phyloP scores from a whole-genome alignment of 2,888 invertebrate species.

The Lasioglossum malachurum region DNA sequence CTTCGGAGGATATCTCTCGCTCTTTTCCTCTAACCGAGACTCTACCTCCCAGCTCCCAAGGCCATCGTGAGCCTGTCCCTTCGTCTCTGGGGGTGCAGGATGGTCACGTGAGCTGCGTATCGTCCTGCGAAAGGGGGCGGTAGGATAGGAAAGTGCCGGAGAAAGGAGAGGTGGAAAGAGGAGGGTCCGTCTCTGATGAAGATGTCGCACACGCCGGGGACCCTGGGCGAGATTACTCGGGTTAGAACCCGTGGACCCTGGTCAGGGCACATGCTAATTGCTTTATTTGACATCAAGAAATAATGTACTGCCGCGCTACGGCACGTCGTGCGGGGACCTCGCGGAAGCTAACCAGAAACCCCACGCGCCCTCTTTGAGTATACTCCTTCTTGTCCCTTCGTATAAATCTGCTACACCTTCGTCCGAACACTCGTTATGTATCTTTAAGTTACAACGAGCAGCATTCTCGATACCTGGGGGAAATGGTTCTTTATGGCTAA shows the following conservation, averaged over 20 bases:
- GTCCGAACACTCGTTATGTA: slow-evolving; percentile 43
- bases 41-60: not conserved
- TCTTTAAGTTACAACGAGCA: slow-evolving; percentile 34
- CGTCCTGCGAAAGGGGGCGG: slow-evolving; percentile 60
- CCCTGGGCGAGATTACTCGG: slow-evolving; percentile 81
- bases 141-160: slow-evolving; percentile 65
- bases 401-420: slow-evolving; percentile 58
- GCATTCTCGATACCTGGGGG: slow-evolving; percentile 22
- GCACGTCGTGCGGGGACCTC: slow-evolving; percentile 65
- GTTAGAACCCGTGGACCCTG: slow-evolving; percentile 80
- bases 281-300: slow-evolving; percentile 85
- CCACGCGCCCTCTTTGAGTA: slow-evolving; percentile 48
- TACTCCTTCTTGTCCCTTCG: slow-evolving; percentile 45
- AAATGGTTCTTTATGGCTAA: not conserved
- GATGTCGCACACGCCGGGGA: slow-evolving; percentile 85
- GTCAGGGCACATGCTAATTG: slow-evolving; percentile 85
- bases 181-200: slow-evolving; percentile 82
- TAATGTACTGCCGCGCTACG: slow-evolving; percentile 80
- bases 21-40: slow-evolving; percentile 29
- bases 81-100: slow-evolving; percentile 74
- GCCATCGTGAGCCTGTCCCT: slow-evolving; percentile 48
- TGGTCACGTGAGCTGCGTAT: slow-evolving; percentile 75
- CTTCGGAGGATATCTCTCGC: slow-evolving; percentile 26
- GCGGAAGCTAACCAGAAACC: slow-evolving; percentile 70
- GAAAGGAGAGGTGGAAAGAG: slow-evolving; percentile 60